Evolutionary conservation across 2,113 vertebrate species (phyloP), one percentile per base, ranked within the genome.

Genomic region (Meleagris gallopavo): DNA sequence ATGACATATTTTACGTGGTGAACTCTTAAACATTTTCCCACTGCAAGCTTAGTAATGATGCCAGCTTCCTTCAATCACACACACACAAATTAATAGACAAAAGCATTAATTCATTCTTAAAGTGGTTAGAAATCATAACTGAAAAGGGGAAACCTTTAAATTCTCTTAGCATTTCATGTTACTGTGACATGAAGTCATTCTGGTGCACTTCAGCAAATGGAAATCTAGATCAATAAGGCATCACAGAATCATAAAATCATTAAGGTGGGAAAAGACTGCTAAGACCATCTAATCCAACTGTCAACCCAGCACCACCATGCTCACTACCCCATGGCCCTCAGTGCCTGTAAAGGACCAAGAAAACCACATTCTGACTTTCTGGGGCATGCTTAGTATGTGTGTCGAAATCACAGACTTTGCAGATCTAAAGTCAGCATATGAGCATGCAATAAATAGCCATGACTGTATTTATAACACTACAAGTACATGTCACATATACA

Each of bases 141-240:
- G 52, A 40, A 57, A 86, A 34, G 43, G 46, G 34, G 32, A 90
- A 84, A 29, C 3, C 18, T 46, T 80, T 72, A 52, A 57, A 13
- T 95, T 86, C 67, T 71, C 73, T 82, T 61, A 54, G 48, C 29
- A 34, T 69, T 83, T 55, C 85, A 81, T 41, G 75, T 85, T 87
- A 93, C 45, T n/a, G 65, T 38, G 52, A 65, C 52, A 86, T 24
- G 52, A 83, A 80, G 86, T 90, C 73, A 94, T 74, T 94, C 87
- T 83, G 46, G 75, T 82, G 73, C 27, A 71, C 25, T 70, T 24
- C 54, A 73, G 58, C 34, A 69, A 70, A 69, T 46, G 73, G 77
- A 95, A 94, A 88, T 36, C 55, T 29, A 70, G 27, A 88, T 70
- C 76, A 83, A 83, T 61, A 46, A 32, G 58, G 62, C 36, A 62